These are phyloP conservation scores for Polydrusus tereticollis DNA, from an alignment of 2,888 invertebrate species.

Conservation along the genomic window DNA sequence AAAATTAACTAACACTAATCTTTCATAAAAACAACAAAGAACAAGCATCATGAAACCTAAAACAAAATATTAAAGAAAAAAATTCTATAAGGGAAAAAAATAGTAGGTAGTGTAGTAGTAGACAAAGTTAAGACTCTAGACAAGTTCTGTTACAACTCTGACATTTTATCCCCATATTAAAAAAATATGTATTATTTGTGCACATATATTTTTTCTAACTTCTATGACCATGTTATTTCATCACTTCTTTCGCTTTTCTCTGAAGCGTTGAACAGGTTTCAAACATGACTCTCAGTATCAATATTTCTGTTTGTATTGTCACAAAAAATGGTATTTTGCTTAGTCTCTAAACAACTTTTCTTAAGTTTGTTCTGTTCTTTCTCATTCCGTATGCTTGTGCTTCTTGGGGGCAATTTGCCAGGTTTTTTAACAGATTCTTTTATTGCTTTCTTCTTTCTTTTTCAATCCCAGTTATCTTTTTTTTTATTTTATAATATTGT, in stretches of 20 bases:
- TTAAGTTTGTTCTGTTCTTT: background rate
- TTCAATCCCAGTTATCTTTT: conserved; percentile 1
- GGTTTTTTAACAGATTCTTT: no score
- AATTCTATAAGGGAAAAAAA: no score
- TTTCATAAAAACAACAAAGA: no score
- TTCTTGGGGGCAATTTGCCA: no score
- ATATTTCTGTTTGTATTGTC: background rate
- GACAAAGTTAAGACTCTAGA: background rate
- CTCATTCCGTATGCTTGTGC: no score
- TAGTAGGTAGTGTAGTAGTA: no score
- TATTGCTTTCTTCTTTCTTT: background rate
- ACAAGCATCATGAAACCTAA: no score
- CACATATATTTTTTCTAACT: background rate
- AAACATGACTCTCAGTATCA: no score
- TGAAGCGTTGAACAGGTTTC: background rate
- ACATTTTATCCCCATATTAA: background rate
- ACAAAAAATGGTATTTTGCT: background rate
- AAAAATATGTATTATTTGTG: background rate
- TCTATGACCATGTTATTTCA: no score
- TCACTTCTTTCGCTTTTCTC: no score
- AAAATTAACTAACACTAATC: no score
- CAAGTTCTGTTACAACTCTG: background rate
- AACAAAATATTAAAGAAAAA: no score
- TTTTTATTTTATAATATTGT: background rate
- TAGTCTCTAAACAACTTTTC: background rate